These are phyloP conservation scores for Watsonalla cultraria DNA, from an alignment of 2,888 invertebrate genomes.

Conservation along the genomic window DNA sequence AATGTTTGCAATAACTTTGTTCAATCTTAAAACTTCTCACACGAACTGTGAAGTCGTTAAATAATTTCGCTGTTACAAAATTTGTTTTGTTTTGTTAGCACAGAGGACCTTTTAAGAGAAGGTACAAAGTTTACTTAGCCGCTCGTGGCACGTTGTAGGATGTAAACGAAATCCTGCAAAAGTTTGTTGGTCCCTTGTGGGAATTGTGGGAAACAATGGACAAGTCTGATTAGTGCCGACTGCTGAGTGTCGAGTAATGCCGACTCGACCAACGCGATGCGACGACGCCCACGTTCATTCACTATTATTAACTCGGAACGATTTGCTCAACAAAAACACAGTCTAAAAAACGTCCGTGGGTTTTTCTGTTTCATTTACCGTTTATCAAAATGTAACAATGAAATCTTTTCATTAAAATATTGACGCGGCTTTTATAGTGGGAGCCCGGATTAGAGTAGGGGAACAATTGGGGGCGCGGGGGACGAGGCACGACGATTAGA, in stretches of 20 bases:
- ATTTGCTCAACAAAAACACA: slow-evolving; percentile 23
- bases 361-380: slow-evolving; percentile 8
- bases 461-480: slow-evolving; percentile 22
- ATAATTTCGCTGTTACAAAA: slow-evolving; percentile 21
- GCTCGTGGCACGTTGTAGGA: slow-evolving; percentile 32
- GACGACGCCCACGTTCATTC: slow-evolving; percentile 30
- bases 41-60: slow-evolving; percentile 16
- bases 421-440: not conserved
- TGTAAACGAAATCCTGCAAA: slow-evolving; percentile 51
- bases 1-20: not conserved
- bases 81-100: slow-evolving; percentile 16
- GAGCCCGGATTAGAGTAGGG: slow-evolving; percentile 25
- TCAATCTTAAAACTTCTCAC: slow-evolving; percentile 15
- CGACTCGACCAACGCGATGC: slow-evolving; percentile 6
- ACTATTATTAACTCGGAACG: slow-evolving; percentile 30
- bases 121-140: slow-evolving; percentile 24
- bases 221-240: slow-evolving; percentile 39
- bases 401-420: not conserved
- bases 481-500: slow-evolving; percentile 49
- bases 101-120: slow-evolving; percentile 24
- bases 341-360: slow-evolving; percentile 15
- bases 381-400: not conserved
- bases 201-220: slow-evolving; percentile 49
- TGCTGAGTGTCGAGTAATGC: slow-evolving; percentile 11
- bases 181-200: slow-evolving; percentile 38